These are phyloP conservation scores for Conus betulinus DNA, from an alignment of 1,140 invertebrate species.

Conservation along the genomic window DNA sequence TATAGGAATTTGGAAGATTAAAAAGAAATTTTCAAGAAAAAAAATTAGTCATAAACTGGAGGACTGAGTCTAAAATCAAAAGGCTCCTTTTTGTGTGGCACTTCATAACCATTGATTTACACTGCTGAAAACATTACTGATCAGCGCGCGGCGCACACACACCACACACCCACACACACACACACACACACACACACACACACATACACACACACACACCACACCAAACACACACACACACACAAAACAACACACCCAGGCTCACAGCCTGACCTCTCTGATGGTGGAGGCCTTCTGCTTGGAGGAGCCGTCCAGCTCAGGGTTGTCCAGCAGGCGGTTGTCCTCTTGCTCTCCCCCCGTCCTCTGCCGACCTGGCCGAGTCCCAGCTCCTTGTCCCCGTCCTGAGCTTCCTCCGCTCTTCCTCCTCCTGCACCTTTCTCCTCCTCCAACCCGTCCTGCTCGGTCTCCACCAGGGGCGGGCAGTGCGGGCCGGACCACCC, in stretches of 20 bases:
- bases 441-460: constrained; percentile 22
- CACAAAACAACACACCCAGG: background rate
- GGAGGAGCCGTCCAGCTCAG: background rate
- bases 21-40: too few species aligned
- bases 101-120: too few species aligned
- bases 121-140: too few species aligned
- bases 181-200: background rate
- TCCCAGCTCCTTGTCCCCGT: constrained; percentile 46
- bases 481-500: background rate
- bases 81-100: too few species aligned
- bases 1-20: too few species aligned
- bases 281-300: background rate
- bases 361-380: constrained; percentile 21
- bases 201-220: background rate
- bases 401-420: constrained; percentile 35
- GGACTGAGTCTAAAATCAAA: too few species aligned
- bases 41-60: too few species aligned
- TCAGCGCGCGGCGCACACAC: too few species aligned
- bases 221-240: background rate
- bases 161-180: background rate
- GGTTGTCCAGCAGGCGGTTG: background rate
- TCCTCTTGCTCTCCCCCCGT: background rate
- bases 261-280: constrained; percentile 4
- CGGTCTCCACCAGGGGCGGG: background rate
- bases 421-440: background rate